Evolutionary conservation across 1,140 invertebrate species (phyloP), one percentile per base, ranked within the genome.

Genomic region (Drosophila watanabei): DNA sequence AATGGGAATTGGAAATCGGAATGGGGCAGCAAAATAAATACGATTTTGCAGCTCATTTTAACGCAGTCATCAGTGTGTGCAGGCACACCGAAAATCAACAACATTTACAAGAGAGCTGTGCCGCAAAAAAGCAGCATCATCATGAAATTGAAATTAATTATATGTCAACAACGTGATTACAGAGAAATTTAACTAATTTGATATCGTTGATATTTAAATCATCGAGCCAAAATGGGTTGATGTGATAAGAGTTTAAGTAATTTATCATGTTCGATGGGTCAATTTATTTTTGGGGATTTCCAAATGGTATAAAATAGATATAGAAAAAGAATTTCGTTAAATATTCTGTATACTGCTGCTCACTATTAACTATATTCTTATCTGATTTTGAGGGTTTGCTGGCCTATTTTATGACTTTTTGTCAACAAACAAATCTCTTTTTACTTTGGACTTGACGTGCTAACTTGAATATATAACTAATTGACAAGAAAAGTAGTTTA

Each of bases 81-180:
- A 39, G 49, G 46, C 24, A 33, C 24, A 37, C 16, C 33, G 43
- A 73, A 73, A 73, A 71, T 71, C 39, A 71, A 71, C 64, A 71
- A 24, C 68, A 28, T 71, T 64, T 32, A 56, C 63, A 39, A 54
- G 63, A 54, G 49, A 54, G 60, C 58, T 51, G 41, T 52, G 18
- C 24, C 48, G 48, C 70, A 14, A 33, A 48, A 49, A 62, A 24
- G 35, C 45, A 39, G 45, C 65, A 51, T 78, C 75, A 78, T 78
- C 75, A 69, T 61, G 75, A 77, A 78, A 70, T 64, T 58, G 59
- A 64, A 79, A 79, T 79, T 79, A 79, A 79, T 79, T 79, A 79
- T 79, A 79, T 79, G 76, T 79, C 76, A 79, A 79, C 76, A 79
- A 59, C 52, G 69, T 71, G 70, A 73, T 73, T 73, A 71, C 70